Evolutionary conservation across 1,140 invertebrate species (phyloP).

Genomic region (Chionoecetes opilio): DNA sequence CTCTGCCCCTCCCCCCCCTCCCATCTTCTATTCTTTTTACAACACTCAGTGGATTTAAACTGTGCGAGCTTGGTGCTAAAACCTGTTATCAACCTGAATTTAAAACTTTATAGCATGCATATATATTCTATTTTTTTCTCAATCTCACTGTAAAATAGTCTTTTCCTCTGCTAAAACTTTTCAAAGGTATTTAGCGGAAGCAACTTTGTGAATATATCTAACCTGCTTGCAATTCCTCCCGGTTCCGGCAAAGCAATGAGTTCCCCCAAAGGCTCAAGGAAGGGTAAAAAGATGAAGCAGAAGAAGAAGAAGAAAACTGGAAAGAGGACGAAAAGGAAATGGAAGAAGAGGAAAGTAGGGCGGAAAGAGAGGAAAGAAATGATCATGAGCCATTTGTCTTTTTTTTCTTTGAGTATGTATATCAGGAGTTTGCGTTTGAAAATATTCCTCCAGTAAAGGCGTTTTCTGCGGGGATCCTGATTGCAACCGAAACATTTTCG

Average conservation of each 20-base stretch:
- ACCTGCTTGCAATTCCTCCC: conserved; percentile 40
- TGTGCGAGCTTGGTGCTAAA: conserved; percentile 19
- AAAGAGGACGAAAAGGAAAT: neutral
- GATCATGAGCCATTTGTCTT: conserved; percentile 42
- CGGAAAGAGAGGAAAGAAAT: neutral
- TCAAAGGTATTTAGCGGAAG: conserved; percentile 57
- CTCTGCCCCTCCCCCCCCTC: neutral
- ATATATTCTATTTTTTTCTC: conserved; percentile 41
- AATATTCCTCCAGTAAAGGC: conserved; percentile 5
- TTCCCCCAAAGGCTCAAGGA: neutral
- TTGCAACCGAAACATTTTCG: no score
- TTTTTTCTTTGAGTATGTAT: no score
- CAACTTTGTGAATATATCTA: conserved; percentile 49
- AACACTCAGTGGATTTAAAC: conserved; percentile 10
- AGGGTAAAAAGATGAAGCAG: neutral
- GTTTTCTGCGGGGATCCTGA: no score
- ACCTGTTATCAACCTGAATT: conserved; percentile 24
- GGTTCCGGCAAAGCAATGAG: neutral
- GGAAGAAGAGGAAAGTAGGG: neutral
- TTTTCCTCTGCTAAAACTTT: conserved; percentile 37
- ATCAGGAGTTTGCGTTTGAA: conserved; percentile 53
- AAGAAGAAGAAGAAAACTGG: neutral
- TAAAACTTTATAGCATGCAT: conserved; percentile 20
- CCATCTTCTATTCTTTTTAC: neutral
- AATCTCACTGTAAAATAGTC: neutral